phyloP scores from a whole-genome alignment of 92 coral and sea anemone genomes.

The Siderastrea radians region DNA sequence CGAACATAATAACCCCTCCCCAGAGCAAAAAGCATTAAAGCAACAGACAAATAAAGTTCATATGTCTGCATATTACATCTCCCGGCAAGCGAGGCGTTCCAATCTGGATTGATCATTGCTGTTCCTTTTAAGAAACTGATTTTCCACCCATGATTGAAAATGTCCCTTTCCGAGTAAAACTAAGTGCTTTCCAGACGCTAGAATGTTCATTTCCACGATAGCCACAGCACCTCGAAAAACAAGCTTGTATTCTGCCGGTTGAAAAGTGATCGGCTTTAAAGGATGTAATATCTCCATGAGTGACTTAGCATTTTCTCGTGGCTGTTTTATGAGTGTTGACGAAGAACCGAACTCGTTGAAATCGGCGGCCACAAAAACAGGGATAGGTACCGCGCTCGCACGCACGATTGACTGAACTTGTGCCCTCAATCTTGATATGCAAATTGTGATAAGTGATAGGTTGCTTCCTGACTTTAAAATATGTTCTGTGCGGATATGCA shows the following conservation, averaged over 20 bases:
- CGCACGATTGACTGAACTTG: background rate
- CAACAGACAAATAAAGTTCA: no score
- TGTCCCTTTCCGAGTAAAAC: background rate
- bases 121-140: background rate
- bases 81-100: background rate
- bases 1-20: no score
- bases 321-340: background rate
- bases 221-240: background rate
- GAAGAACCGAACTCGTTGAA: background rate
- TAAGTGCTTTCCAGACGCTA: background rate
- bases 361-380: background rate
- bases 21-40: no score
- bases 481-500: slow-evolving; percentile 8
- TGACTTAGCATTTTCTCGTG: background rate
- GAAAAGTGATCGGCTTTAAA: background rate
- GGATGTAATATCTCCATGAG: background rate
- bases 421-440: background rate
- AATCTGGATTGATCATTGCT: background rate
- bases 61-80: no score
- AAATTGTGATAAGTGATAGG: background rate
- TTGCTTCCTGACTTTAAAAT: background rate
- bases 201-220: slow-evolving; percentile 8
- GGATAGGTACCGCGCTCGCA: no score
- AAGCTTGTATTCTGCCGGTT: background rate
- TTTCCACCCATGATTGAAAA: background rate